Conservation (phyloP, 2,113 vertebrate species). For the Motacilla alba region DNA sequence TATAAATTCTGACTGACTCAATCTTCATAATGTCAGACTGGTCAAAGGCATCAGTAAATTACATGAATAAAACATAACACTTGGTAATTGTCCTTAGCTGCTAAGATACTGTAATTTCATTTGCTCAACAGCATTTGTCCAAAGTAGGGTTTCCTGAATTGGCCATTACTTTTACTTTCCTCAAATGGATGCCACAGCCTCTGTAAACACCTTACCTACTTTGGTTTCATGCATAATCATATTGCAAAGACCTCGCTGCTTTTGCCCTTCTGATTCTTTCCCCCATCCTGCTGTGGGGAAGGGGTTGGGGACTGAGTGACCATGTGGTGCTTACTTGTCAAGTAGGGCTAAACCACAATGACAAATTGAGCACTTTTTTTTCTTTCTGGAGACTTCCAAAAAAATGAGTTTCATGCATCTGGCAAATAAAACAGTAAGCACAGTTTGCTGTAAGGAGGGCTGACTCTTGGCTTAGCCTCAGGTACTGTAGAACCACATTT, state of each 20-base stretch:
- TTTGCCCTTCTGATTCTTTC: neutral
- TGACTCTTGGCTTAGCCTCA: neutral
- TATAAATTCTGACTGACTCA: conserved; percentile 58
- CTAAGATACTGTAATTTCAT: conserved; percentile 26
- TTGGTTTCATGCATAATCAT: neutral
- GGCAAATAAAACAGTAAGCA: neutral
- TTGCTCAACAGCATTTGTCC: neutral
- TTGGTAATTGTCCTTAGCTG: conserved; percentile 47
- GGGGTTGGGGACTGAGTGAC: neutral
- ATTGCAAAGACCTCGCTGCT: neutral
- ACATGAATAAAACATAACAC: conserved; percentile 64
- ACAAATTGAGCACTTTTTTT: neutral
- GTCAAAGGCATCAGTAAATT: conserved; percentile 66
- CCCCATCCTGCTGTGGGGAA: neutral
- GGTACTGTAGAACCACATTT: neutral
- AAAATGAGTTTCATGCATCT: neutral
- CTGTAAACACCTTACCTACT: neutral
- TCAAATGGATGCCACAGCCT: neutral
- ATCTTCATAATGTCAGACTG: conserved; percentile 62
- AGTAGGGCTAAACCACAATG: neutral
- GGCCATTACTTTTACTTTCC: neutral
- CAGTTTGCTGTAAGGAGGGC: neutral
- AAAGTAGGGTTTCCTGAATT: neutral
- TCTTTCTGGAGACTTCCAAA: neutral
- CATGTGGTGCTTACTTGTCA: too few relatives aligned